A percentile compares a stretch with the other conserved stretches of the same genome.
Evolutionary conservation across 2,888 invertebrate genomes (phyloP).

Genomic region (Drosophila antonietae): DNA sequence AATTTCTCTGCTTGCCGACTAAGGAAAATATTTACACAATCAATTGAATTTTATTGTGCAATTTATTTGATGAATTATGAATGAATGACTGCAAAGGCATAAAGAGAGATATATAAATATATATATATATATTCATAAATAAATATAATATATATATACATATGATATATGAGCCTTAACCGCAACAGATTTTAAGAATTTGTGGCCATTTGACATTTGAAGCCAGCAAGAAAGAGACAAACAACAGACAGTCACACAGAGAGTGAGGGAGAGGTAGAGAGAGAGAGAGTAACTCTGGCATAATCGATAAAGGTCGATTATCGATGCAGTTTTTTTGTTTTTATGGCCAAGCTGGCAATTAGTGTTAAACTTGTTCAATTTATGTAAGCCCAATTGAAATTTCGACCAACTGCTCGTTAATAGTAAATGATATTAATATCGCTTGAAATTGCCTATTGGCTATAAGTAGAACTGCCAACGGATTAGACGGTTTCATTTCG

Average conservation of each 20-base stretch:
- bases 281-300: not conserved
- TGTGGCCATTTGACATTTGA: constrained; percentile 34
- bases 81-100: constrained; percentile 46
- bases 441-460: not conserved
- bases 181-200: constrained; percentile 53
- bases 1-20: constrained; percentile 9
- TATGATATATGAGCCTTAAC: constrained; percentile 46
- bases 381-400: not conserved
- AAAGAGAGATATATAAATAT: not conserved
- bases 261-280: not conserved
- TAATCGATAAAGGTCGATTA: constrained; percentile 17
- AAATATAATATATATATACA: not conserved
- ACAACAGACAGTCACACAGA: not conserved
- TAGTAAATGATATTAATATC: constrained; percentile 2
- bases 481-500: not conserved
- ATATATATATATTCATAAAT: no score
- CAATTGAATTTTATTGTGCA: constrained; percentile 76
- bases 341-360: constrained; percentile 6
- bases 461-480: constrained; percentile 33
- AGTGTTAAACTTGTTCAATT: constrained; percentile 1
- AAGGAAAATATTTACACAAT: constrained; percentile 76
- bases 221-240: not conserved
- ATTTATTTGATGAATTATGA: constrained; percentile 75
- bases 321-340: not conserved
- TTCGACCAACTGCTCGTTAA: constrained; percentile 49